Percentiles rank a stretch among this genome's conserved stretches.
These are phyloP conservation scores for Andrena praecox DNA, from an alignment of 2,888 invertebrate species.

Conservation along the genomic window DNA sequence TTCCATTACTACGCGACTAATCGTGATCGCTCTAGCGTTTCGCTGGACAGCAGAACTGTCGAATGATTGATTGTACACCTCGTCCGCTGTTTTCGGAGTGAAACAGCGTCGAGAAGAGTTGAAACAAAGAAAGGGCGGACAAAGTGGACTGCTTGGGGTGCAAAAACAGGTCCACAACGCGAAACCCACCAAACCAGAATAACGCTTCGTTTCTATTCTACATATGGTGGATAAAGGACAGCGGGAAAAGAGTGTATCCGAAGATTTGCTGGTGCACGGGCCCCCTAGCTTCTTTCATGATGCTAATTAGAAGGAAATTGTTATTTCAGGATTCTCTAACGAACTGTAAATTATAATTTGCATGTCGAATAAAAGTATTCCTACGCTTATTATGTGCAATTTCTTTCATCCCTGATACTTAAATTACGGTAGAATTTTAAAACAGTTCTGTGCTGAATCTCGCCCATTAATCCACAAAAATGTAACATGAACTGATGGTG, in stretches of 20 bases:
- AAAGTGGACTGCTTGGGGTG: conserved; percentile 17
- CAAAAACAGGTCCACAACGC: conserved; percentile 46
- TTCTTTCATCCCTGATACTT: too few species aligned
- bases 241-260: neutral
- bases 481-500: too few species aligned
- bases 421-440: too few species aligned
- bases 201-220: conserved; percentile 49
- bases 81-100: neutral
- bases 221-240: neutral
- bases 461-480: too few species aligned
- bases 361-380: too few species aligned
- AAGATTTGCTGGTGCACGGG: neutral
- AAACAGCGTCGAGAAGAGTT: neutral
- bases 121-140: neutral
- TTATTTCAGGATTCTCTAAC: too few species aligned
- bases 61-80: conserved; percentile 2
- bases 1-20: conserved; percentile 40
- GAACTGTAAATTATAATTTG: too few species aligned
- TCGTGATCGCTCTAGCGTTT: conserved; percentile 27
- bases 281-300: neutral
- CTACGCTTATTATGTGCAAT: too few species aligned
- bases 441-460: too few species aligned
- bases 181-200: conserved; percentile 56
- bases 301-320: neutral
- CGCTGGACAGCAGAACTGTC: conserved; percentile 6